A percentile compares a stretch with the other conserved stretches of the same genome.
Conservation (phyloP, 2,113 vertebrate species). For the Scophthalmus maximus region DNA sequence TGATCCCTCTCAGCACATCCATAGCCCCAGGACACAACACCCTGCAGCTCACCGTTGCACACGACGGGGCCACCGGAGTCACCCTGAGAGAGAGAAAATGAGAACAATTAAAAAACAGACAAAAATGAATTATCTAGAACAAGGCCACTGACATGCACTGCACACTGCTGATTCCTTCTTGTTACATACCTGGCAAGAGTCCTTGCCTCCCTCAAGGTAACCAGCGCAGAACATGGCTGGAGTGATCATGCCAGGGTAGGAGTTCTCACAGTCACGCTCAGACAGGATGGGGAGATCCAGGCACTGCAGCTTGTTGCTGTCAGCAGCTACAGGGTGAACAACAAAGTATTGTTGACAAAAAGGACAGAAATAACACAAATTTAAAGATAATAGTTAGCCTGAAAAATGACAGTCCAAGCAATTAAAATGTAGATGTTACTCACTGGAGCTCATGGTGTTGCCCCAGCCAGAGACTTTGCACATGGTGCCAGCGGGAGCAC, state of each 20-base stretch:
- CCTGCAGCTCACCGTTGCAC: constrained; percentile 81
- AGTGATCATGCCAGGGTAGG: constrained; percentile 86
- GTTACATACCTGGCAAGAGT: constrained; percentile 85
- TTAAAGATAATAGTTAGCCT: too few relatives aligned
- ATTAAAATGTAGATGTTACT: constrained; percentile 21
- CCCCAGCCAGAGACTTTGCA: constrained; percentile 87
- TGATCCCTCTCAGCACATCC: constrained; percentile 78
- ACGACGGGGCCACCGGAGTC: constrained; percentile 86
- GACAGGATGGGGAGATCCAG: constrained; percentile 85
- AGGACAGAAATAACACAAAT: neutral
- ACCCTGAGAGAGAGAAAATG: constrained; percentile 67
- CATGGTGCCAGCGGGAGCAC: constrained; percentile 72
- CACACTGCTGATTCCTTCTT: neutral
- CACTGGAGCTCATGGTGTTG: constrained; percentile 78
- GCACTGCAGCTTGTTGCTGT: constrained; percentile 81
- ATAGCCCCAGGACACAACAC: constrained; percentile 84
- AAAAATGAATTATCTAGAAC: neutral
- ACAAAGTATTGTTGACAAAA: neutral
- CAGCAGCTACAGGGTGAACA: constrained; percentile 39
- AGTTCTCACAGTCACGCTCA: constrained; percentile 69
- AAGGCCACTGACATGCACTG: too few relatives aligned
- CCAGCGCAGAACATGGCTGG: constrained; percentile 88
- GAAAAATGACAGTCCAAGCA: neutral
- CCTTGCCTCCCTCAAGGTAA: constrained; percentile 86
- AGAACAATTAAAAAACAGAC: neutral